Base-by-base conservation (phyloP, 2,888 invertebrate species). In the Priocnemis perturbator region DNA sequence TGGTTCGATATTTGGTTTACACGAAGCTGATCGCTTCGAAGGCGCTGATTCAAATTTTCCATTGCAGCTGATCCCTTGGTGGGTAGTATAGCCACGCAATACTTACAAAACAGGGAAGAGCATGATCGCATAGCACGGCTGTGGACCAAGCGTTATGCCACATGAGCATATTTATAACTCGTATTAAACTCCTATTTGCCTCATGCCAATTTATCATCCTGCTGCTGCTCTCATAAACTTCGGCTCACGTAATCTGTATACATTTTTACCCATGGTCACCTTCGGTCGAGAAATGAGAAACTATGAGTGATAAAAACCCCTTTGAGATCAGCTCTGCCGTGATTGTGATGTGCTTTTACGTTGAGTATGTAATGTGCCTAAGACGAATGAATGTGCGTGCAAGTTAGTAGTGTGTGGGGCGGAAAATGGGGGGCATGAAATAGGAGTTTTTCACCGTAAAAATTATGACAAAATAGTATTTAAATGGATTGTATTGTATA, bases 131-230 rank as follows among this genome's bases (percentile, higher is more conserved):
- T 98, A 90, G 99, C 99, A 81, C 94, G 98, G 90, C 94, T 98
- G 88, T 99, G 99, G 99, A 99, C 99, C 89, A 98, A 98, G 90
- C 94, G 98, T 86, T 99, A 97, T 88, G 97, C 97, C 82, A 97
- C 97, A 93, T 96, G 95, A 96, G 85, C 87, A 74, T 72, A 26
- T 68, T 73, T 48, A 53, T 61, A 61, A 62, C 58, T 73, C 58
- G 37, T 67, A 70, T 59, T 64, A 69, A 81, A 81, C 83, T 85
- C 78, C 81, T 83, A 80, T 84, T 80, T 84, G 81, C 77, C 83
- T 85, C 85, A 85, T 84, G 85, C 85, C 85, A 84, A 82, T 82
- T 81, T 78, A 70, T 78, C 75, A 79, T 69, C 60, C 60, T 37
- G 62, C 52, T 64, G 67, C 61, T 67, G 73, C 52, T 68, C 71